Conservation (phyloP, 2,113 vertebrate genomes). For the Onychostoma macrolepis region DNA sequence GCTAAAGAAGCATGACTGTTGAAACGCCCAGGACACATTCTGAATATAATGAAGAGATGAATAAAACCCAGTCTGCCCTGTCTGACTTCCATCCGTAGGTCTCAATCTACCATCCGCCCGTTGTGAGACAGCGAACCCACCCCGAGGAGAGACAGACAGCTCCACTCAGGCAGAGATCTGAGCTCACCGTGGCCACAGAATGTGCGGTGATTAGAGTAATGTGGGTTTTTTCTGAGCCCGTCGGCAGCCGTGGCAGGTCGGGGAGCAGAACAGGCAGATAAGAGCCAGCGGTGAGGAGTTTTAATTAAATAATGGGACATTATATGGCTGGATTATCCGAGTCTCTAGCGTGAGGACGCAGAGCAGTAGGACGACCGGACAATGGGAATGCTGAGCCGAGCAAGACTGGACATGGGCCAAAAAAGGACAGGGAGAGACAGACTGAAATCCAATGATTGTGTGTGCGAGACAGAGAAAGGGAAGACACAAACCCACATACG, state of each 20-base stretch:
- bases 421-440: neutral
- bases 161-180: constrained; percentile 2
- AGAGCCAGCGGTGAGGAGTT: constrained; percentile 47
- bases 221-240: constrained; percentile 42
- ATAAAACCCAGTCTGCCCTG: constrained; percentile 3
- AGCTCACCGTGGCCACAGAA: constrained; percentile 25
- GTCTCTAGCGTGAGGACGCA: constrained; percentile 59
- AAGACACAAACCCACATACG: neutral
- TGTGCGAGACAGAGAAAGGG: constrained; percentile 19
- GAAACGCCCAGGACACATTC: neutral
- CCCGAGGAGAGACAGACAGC: constrained; percentile 23
- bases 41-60: constrained; percentile 24
- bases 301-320: constrained; percentile 75
- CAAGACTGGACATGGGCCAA: constrained; percentile 66
- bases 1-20: neutral
- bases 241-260: constrained; percentile 53
- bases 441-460: constrained; percentile 12
- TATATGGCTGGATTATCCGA: constrained; percentile 73
- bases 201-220: constrained; percentile 36
- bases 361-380: constrained; percentile 62
- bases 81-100: neutral
- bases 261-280: constrained; percentile 46
- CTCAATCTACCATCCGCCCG: constrained; percentile 7
- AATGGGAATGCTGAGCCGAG: constrained; percentile 69
- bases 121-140: constrained; percentile 17